phyloP scores from a whole-genome alignment of 2,888 invertebrate genomes.

The Cremastinae sp. region DNA sequence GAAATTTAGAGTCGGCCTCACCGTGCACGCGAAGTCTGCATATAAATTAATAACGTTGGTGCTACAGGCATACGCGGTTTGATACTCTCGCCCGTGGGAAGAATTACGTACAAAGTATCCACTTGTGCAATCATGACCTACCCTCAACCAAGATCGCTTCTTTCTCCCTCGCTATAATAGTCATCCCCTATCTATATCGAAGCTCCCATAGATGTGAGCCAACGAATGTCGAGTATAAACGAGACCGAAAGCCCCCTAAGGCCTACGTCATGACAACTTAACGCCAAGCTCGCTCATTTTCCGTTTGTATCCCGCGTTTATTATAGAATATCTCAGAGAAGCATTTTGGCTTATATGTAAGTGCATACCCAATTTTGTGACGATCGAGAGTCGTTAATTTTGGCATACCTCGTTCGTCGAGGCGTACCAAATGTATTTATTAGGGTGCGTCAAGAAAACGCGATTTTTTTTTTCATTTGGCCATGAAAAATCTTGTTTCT shows the following conservation, averaged over 20 bases:
- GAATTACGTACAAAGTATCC: slow-evolving; percentile 50
- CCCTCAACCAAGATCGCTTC: slow-evolving; percentile 44
- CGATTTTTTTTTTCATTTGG: too few species aligned
- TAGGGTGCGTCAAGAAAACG: too few species aligned
- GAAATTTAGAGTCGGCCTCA: too few species aligned
- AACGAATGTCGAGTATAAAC: slow-evolving; percentile 17
- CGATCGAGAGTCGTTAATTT: too few species aligned
- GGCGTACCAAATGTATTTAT: too few species aligned
- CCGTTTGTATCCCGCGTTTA: slow-evolving; percentile 55
- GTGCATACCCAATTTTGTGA: not conserved
- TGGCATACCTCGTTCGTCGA: too few species aligned
- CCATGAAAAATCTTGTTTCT: too few species aligned
- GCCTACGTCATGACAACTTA: slow-evolving; percentile 54
- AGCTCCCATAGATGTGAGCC: slow-evolving; percentile 18
- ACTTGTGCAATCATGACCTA: slow-evolving; percentile 59
- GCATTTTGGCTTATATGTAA: slow-evolving; percentile 6
- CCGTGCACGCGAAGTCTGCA: too few species aligned
- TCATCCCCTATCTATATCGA: slow-evolving; percentile 21
- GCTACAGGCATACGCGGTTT: not conserved
- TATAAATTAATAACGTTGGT: too few species aligned
- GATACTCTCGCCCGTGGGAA: too few species aligned
- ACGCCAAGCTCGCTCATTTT: slow-evolving; percentile 34
- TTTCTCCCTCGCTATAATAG: slow-evolving; percentile 19
- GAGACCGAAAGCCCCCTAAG: slow-evolving; percentile 37
- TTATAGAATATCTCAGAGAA: slow-evolving; percentile 51